phyloP scores from a whole-genome alignment of 2,113 vertebrate genomes.

The Tylochromis polylepis region DNA sequence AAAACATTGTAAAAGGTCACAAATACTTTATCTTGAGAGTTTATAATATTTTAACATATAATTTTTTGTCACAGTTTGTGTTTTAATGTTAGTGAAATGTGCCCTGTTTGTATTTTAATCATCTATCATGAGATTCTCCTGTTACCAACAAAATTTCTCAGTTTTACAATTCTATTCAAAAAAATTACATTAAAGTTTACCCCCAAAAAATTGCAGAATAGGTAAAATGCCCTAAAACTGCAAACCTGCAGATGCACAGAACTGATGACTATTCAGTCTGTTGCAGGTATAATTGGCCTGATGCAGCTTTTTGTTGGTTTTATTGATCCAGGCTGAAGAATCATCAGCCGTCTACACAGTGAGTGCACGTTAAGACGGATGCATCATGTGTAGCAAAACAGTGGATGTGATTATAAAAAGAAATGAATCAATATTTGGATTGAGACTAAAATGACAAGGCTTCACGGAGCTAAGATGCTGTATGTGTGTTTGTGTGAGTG shows the following conservation, averaged over 20 bases:
- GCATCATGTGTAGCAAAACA: not conserved
- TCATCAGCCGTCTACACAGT: not conserved
- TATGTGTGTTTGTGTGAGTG: not conserved
- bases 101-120: not conserved
- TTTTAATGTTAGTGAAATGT: not conserved
- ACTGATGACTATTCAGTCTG: slow-evolving; percentile 13
- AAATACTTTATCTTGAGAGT: not conserved
- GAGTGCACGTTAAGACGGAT: not conserved
- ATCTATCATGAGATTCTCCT: not conserved
- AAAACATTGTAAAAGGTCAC: not conserved
- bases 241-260: not conserved
- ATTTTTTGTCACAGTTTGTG: not conserved
- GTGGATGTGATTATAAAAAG: not conserved
- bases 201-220: not conserved
- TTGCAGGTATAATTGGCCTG: slow-evolving; percentile 16
- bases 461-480: not conserved
- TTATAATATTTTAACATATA: not conserved
- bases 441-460: not conserved
- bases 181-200: not conserved
- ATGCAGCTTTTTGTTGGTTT: slow-evolving; percentile 31
- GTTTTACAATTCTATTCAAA: not conserved
- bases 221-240: not conserved
- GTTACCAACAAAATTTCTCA: not conserved
- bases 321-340: slow-evolving; percentile 13
- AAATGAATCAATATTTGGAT: not conserved